Conservation (phyloP, 2,797 vertebrate genomes). For the Gymnoscopelus microlampas region DNA sequence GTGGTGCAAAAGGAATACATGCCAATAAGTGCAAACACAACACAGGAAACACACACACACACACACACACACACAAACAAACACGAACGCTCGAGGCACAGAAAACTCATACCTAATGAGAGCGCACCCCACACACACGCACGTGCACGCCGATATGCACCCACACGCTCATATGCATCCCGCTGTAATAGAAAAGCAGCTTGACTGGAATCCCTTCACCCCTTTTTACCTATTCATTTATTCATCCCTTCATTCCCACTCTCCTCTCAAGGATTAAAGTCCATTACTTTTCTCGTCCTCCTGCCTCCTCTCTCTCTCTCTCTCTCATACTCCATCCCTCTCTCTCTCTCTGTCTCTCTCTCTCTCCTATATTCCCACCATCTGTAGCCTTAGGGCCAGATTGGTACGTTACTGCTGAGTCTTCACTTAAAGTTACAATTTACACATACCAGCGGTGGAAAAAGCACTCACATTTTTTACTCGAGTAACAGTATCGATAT, state of each 20-base stretch:
- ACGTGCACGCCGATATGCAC: slow-evolving; percentile 27
- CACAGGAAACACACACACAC: not conserved
- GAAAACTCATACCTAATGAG: slow-evolving; percentile 35
- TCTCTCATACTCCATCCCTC: not conserved
- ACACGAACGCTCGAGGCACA: slow-evolving; percentile 13
- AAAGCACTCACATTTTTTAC: too few species aligned
- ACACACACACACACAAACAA: slow-evolving; percentile 4
- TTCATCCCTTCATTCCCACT: slow-evolving; percentile 45
- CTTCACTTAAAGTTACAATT: too few species aligned
- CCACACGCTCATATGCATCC: slow-evolving; percentile 47
- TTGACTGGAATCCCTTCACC: slow-evolving; percentile 47
- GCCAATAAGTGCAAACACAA: not conserved
- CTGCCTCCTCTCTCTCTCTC: too few species aligned
- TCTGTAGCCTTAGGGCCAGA: too few species aligned
- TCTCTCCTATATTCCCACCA: not conserved
- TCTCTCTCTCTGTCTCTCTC: too few species aligned
- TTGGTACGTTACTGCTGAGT: too few species aligned
- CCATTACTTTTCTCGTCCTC: slow-evolving; percentile 5
- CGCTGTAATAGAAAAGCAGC: slow-evolving; percentile 44
- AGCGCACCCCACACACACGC: not conserved
- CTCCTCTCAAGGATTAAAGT: slow-evolving; percentile 12
- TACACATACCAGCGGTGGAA: too few species aligned
- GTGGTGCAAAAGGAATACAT: not conserved
- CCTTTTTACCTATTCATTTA: slow-evolving; percentile 38
- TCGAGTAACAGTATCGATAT: too few species aligned